Conservation (phyloP, 2,113 vertebrate genomes). For the Podocnemis expansa region DNA sequence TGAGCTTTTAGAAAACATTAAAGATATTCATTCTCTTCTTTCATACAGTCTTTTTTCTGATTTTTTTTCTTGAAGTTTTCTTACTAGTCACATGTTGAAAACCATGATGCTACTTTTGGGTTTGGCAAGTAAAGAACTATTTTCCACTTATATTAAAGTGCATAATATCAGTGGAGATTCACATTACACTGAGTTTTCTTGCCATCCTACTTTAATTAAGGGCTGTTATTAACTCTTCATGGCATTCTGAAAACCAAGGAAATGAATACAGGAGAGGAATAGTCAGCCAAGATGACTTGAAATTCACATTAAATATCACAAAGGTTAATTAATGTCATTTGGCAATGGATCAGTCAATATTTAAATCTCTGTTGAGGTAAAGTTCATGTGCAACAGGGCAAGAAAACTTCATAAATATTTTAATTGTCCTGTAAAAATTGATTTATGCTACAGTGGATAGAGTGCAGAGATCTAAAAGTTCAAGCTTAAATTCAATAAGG, state of each 20-base stretch:
- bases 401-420: conserved; percentile 56
- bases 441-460: not conserved
- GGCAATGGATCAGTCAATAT: conserved; percentile 43
- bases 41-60: not conserved
- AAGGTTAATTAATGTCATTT: conserved; percentile 38
- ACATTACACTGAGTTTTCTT: not conserved
- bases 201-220: not conserved
- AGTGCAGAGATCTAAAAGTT: not conserved
- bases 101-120: not conserved
- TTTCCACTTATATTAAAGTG: not conserved
- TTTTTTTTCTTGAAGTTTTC: not conserved
- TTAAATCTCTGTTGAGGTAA: conserved; percentile 34
- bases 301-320: not conserved
- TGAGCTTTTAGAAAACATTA: not conserved
- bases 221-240: not conserved
- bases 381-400: conserved; percentile 8
- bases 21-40: not conserved
- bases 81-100: not conserved
- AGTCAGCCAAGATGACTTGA: not conserved
- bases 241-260: not conserved
- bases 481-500: not conserved
- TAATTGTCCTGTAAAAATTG: conserved; percentile 19
- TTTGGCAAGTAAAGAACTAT: not conserved
- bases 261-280: not conserved
- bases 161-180: not conserved